Evolutionary conservation across 2,888 invertebrate species (phyloP), one percentile per base, ranked within the genome.

Genomic region (Ectobius pallidus): DNA sequence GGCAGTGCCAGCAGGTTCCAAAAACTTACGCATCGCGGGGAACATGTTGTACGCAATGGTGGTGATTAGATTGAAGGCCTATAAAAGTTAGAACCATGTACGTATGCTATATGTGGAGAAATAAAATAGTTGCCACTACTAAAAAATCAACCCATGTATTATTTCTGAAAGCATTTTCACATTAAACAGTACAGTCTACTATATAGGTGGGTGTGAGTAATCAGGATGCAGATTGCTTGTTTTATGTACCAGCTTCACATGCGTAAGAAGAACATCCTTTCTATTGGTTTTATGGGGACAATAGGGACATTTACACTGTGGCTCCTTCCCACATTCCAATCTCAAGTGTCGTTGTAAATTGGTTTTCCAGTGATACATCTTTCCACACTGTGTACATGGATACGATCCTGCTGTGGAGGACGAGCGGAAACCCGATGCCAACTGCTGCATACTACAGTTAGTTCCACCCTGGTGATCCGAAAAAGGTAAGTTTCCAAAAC

Each of bases 251-350:
- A 58, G n/a, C 30, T 32, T 58, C 6, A 58, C 58, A 20, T 71
- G 71, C 11, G 55, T 30, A 49, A 65, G 44, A n/a, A 71, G 22
- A 25, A 49, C 62, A 22, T 71, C 65, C 25, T 71, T 80, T 79
- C 81, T 81, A 70, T 82, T 82, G 75, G 82, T 82, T 67, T 80
- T 77, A 73, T 82, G 80, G 18, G 79, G 79, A 68, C 83, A 83
- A 72, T 81, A 80, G 0, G 81, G 80, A 69, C 82, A 82, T 25
- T 75, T 73, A 70, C 82, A 81, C 52, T 77, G 76, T 4, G 79
- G 79, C 68, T 78, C 79, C 32, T 78, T 77, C 3, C 79, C 79
- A 70, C 80, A 80, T 49, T 80, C 79, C 67, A 77, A 79, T 61
- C 70, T 63, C 44, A 67, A 34, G 65, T 76, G 76, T 7, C 74